Evolutionary conservation across 1,140 invertebrate genomes (phyloP).

Genomic region (Dryas iulia): DNA sequence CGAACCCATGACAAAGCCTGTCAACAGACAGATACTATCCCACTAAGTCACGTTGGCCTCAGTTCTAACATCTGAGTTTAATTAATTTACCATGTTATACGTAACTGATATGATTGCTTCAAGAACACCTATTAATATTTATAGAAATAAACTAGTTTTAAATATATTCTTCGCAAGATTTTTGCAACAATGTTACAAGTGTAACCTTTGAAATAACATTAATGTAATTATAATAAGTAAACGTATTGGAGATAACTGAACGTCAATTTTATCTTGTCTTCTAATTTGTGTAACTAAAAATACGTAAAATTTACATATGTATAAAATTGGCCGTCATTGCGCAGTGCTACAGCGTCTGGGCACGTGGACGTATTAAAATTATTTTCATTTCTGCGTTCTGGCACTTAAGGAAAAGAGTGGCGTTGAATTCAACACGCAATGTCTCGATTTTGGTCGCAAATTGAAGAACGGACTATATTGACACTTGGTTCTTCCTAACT

Average conservation of each 20-base stretch:
- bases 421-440: too few relatives aligned
- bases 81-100: background rate
- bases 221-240: background rate
- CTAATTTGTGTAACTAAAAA: background rate
- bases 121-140: conserved; percentile 32
- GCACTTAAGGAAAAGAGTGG: too few relatives aligned
- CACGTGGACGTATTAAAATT: too few relatives aligned
- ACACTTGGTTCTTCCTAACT: too few relatives aligned
- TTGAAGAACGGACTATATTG: too few relatives aligned
- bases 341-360: too few relatives aligned
- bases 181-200: conserved; percentile 30
- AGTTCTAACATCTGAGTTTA: background rate
- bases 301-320: background rate
- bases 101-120: conserved; percentile 5
- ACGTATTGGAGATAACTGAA: background rate
- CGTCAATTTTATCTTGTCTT: background rate
- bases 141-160: conserved; percentile 29
- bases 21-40: too few relatives aligned
- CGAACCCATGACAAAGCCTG: too few relatives aligned
- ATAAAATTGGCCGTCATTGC: too few relatives aligned
- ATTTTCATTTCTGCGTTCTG: too few relatives aligned
- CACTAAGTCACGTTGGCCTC: too few relatives aligned
- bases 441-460: too few relatives aligned
- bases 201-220: conserved; percentile 14
- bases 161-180: conserved; percentile 26